Percentiles rank a stretch among this genome's conserved stretches.
phyloP scores from a whole-genome alignment of 2,113 vertebrate species.

The Echinops telfairi region DNA sequence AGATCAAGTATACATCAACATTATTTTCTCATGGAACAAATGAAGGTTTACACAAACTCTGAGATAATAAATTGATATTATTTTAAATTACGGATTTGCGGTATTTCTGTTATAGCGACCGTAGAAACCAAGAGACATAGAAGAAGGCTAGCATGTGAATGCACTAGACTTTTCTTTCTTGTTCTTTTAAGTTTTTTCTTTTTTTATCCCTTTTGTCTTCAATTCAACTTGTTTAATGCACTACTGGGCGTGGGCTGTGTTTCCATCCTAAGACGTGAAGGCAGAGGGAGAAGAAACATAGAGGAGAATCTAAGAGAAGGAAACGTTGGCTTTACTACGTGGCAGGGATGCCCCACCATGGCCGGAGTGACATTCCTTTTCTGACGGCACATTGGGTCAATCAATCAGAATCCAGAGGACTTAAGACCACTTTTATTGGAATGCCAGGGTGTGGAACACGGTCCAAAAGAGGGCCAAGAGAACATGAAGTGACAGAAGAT shows the following conservation, averaged over 20 bases:
- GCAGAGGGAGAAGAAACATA: neutral
- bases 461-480: neutral
- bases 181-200: neutral
- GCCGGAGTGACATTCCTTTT: too few species aligned
- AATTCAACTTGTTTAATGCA: neutral
- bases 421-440: neutral
- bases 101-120: neutral
- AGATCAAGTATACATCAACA: neutral
- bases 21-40: neutral
- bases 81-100: neutral
- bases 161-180: neutral
- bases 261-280: neutral
- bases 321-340: neutral
- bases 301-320: neutral
- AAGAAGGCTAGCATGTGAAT: neutral
- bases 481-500: too few species aligned
- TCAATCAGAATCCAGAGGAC: neutral
- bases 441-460: neutral
- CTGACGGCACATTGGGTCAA: neutral
- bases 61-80: neutral
- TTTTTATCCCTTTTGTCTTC: neutral
- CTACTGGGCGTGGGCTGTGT: accelerated
- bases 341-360: accelerated
- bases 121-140: neutral
- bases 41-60: neutral